A percentile compares a stretch with the other conserved stretches of the same genome.
Evolutionary conservation across 2,797 vertebrate species (phyloP).

Genomic region (Bradypodion ventrale): DNA sequence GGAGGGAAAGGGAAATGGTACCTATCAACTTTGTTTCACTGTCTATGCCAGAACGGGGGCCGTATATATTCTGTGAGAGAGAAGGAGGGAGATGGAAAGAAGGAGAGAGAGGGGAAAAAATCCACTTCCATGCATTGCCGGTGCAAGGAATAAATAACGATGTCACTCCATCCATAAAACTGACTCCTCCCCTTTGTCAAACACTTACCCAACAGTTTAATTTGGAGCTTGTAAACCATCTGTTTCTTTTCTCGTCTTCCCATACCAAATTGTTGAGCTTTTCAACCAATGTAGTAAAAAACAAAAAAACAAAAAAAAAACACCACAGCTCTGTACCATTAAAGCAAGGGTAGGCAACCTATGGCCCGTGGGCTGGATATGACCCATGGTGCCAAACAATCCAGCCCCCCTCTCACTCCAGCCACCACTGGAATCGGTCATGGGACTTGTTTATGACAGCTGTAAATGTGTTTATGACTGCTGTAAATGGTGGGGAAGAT

Average conservation of each 20-base stretch:
- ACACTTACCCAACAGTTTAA: conserved; percentile 34
- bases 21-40: not conserved
- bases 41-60: conserved; percentile 14
- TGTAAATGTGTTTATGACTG: no score
- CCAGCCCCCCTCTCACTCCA: no score
- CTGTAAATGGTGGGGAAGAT: no score
- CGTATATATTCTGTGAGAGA: not conserved
- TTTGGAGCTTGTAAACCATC: conserved; percentile 26
- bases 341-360: no score
- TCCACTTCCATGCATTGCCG: not conserved
- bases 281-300: not conserved
- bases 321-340: not conserved
- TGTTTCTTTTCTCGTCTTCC: conserved; percentile 11
- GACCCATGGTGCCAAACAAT: no score
- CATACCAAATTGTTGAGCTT: not conserved
- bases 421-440: no score
- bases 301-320: no score
- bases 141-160: conserved; percentile 9
- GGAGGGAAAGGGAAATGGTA: conserved; percentile 17
- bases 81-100: not conserved
- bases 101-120: not conserved
- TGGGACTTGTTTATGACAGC: no score
- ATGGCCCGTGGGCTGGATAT: no score
- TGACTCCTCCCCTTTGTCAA: conserved; percentile 23
- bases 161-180: not conserved